A percentile compares a stretch with the other conserved stretches of the same genome.
phyloP scores from a whole-genome alignment of 1,140 invertebrate genomes.

The Drosophila prosaltans region DNA sequence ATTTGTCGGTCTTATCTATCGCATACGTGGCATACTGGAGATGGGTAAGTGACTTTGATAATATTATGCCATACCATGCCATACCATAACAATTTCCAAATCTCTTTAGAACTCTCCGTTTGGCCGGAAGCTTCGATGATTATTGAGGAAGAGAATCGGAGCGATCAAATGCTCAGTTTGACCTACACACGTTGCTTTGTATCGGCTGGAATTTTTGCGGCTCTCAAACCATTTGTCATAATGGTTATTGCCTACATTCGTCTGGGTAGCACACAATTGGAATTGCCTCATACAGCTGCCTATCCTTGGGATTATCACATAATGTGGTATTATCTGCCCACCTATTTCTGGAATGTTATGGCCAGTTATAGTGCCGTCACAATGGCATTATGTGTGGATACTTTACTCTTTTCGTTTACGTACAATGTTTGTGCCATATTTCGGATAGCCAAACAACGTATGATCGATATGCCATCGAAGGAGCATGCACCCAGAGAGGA shows the following conservation, averaged over 20 bases:
- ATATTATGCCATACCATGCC: too few relatives aligned
- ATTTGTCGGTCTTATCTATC: slow-evolving; percentile 54
- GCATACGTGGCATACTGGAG: slow-evolving; percentile 50
- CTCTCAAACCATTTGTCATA: slow-evolving; percentile 55
- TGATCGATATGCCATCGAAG: slow-evolving; percentile 38
- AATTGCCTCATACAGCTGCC: slow-evolving; percentile 50
- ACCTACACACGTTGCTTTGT: slow-evolving; percentile 56
- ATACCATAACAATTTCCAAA: too few relatives aligned
- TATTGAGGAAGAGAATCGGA: slow-evolving; percentile 56
- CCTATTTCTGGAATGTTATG: slow-evolving; percentile 63
- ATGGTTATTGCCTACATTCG: slow-evolving; percentile 40
- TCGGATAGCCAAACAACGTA: slow-evolving; percentile 62
- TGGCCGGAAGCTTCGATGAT: slow-evolving; percentile 40
- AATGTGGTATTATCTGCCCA: slow-evolving; percentile 46
- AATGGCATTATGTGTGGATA: slow-evolving; percentile 64
- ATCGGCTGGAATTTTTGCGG: slow-evolving; percentile 50
- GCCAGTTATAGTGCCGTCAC: slow-evolving; percentile 61
- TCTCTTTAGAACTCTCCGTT: slow-evolving; percentile 34
- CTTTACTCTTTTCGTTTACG: slow-evolving; percentile 60
- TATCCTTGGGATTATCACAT: slow-evolving; percentile 53
- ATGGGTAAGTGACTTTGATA: slow-evolving; percentile 37
- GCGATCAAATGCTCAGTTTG: slow-evolving; percentile 55
- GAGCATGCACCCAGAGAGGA: slow-evolving; percentile 14
- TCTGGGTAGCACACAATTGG: slow-evolving; percentile 29
- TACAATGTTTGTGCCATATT: slow-evolving; percentile 71